Conservation (phyloP, 37 sponge, comb jelly and placozoan species). For the Ephydatia muelleri region DNA sequence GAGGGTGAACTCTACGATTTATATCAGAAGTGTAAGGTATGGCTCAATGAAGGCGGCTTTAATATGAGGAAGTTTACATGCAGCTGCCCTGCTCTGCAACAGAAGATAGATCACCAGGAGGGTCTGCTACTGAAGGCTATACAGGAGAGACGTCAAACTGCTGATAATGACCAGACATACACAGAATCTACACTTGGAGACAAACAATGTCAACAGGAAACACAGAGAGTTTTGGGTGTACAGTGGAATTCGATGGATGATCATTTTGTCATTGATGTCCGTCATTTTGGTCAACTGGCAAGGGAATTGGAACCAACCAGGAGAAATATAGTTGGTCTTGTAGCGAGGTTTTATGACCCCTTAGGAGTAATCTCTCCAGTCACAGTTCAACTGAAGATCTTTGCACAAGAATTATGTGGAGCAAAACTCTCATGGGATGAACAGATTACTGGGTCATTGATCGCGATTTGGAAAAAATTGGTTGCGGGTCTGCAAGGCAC, state of each 20-base stretch:
- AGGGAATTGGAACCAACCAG: constrained; percentile 10
- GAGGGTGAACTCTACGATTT: background rate
- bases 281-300: background rate
- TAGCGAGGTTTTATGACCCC: constrained; percentile 32
- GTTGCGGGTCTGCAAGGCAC: constrained; percentile 2
- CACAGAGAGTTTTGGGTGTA: constrained; percentile 18
- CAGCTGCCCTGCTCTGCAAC: background rate
- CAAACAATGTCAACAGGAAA: too few relatives aligned
- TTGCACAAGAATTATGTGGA: constrained; percentile 15
- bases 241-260: constrained; percentile 28
- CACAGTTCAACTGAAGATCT: constrained; percentile 28
- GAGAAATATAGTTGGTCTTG: constrained; percentile 20
- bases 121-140: background rate
- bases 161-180: constrained; percentile 17
- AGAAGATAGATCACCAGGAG: constrained; percentile 10
- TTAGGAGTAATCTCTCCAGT: constrained; percentile 38
- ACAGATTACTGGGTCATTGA: constrained; percentile 2
- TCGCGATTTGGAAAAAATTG: constrained; percentile 5
- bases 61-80: too few relatives aligned
- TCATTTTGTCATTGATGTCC: constrained; percentile 12
- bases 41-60: too few relatives aligned
- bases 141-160: background rate
- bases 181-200: constrained; percentile 10
- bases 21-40: constrained; percentile 13
- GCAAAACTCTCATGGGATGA: constrained; percentile 24